These are phyloP conservation scores for Oreochromis mossambicus DNA, from an alignment of 2,797 vertebrate genomes.

Conservation along the genomic window DNA sequence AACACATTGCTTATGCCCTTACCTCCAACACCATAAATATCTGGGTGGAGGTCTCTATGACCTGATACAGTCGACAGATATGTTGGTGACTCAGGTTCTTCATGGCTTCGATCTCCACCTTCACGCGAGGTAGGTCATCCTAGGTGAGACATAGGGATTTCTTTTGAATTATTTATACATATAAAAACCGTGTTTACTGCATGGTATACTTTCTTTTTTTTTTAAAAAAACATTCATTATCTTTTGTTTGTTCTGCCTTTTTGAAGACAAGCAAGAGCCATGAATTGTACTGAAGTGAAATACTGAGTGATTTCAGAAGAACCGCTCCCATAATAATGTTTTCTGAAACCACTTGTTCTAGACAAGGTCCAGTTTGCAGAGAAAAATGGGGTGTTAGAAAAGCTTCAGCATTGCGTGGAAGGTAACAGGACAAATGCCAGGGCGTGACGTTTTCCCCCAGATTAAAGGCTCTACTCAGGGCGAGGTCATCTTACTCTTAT, in stretches of 20 bases:
- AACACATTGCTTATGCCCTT: neutral
- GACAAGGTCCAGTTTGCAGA: no score
- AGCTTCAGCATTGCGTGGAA: neutral
- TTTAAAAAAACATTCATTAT: neutral
- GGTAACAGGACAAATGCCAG: neutral
- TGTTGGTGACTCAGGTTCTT: conserved; percentile 93
- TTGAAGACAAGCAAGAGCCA: neutral
- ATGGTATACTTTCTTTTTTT: neutral
- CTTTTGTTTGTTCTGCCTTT: neutral
- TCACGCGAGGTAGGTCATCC: conserved; percentile 90
- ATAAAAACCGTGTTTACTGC: neutral
- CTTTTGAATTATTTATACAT: neutral
- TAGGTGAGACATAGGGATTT: conserved; percentile 27
- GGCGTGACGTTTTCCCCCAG: rapidly evolving
- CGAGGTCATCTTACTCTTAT: neutral
- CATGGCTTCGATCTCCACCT: conserved; percentile 93
- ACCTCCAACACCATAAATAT: conserved; percentile 97
- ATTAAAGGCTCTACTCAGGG: neutral
- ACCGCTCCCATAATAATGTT: neutral
- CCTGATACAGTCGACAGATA: conserved; percentile 89
- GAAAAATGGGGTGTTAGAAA: neutral
- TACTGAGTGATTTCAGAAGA: neutral
- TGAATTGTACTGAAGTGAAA: neutral
- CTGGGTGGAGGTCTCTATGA: conserved; percentile 88
- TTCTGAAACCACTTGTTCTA: neutral